Base-by-base conservation (phyloP, 92 coral and sea anemone genomes). In the Zoanthus gigantus region DNA sequence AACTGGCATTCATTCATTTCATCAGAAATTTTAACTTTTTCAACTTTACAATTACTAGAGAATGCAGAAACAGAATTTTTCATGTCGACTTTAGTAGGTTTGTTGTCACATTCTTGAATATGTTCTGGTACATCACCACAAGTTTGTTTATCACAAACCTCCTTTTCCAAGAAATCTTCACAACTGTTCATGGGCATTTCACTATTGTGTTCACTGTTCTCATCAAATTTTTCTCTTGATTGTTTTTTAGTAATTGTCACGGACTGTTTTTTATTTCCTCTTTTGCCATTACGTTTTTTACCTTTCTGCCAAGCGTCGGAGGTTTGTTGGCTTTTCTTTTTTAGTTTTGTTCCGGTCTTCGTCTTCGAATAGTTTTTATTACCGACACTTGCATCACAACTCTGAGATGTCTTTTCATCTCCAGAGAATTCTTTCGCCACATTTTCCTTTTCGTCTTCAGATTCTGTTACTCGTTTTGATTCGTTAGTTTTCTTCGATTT, bases 321-420 rank as follows among this genome's bases (percentile, higher is more conserved):
- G 18, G 85, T 81, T 63, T 66, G 85, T 66, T 81, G 85, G 2
- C 58, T 81, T 46, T 66, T 81, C 85, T 81, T 81, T 67, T 66
- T 81, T 28, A 57, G 75, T 81, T 63, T 66, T 50, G 46, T 71
- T 0, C 67, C 67, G 2, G 16, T 11, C 50, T 53, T 77, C 13
- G 16, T 11, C 50, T 53, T 77, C 13, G 16, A 44, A 52, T 54
- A 28, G 75, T 29, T 67, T 78, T 37, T 78, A 17, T 58, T 78
- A 18, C 18, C 6, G 16, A 12, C 7, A 66, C 13, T 30, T 50
- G 75, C 57, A 42, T 66, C 60, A 12, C 44, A 61, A 66, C 52
- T 81, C 14, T 81, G 6, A 69, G 46, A 44, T 1, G 46, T 30
- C 0, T 69, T 69, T 13, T 23, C 42, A 29, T 44, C 82, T 29